A percentile compares a stretch with the other conserved stretches of the same genome.
Evolutionary conservation across 2,888 invertebrate species (phyloP).

Genomic region (Orthosia incerta): DNA sequence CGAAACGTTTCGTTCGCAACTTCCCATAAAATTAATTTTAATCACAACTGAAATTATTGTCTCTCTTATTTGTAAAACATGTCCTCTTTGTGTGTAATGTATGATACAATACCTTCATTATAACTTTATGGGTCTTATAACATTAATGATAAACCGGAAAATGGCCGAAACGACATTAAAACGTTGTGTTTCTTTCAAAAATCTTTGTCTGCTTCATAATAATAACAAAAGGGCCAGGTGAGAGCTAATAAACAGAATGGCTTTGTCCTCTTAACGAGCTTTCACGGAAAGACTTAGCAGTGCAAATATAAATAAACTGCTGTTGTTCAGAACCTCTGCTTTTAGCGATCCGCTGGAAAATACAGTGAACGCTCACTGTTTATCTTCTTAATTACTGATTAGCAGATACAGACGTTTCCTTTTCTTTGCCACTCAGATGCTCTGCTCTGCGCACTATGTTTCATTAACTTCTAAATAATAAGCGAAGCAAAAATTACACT

Average conservation of each 20-base stretch:
- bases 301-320: conserved; percentile 78
- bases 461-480: conserved; percentile 38
- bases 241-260: conserved; percentile 80
- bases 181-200: conserved; percentile 68
- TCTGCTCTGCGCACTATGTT: conserved; percentile 42
- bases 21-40: no score
- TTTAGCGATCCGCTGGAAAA: conserved; percentile 72
- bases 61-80: neutral
- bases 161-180: conserved; percentile 65
- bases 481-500: conserved; percentile 8
- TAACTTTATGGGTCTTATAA: neutral
- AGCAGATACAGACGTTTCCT: conserved; percentile 62
- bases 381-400: conserved; percentile 75
- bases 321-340: conserved; percentile 73
- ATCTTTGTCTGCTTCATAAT: conserved; percentile 73
- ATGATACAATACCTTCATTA: conserved; percentile 1
- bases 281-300: conserved; percentile 74
- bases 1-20: no score
- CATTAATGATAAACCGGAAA: conserved; percentile 54
- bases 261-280: conserved; percentile 81
- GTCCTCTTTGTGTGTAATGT: neutral
- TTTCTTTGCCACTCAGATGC: conserved; percentile 57
- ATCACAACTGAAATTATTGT: conserved; percentile 20
- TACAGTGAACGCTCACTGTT: conserved; percentile 65
- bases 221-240: conserved; percentile 79